Percentiles rank a stretch among this genome's conserved stretches.
These are phyloP conservation scores for Rhynchophorus ferrugineus DNA, from an alignment of 1,140 invertebrate genomes.

Conservation along the genomic window DNA sequence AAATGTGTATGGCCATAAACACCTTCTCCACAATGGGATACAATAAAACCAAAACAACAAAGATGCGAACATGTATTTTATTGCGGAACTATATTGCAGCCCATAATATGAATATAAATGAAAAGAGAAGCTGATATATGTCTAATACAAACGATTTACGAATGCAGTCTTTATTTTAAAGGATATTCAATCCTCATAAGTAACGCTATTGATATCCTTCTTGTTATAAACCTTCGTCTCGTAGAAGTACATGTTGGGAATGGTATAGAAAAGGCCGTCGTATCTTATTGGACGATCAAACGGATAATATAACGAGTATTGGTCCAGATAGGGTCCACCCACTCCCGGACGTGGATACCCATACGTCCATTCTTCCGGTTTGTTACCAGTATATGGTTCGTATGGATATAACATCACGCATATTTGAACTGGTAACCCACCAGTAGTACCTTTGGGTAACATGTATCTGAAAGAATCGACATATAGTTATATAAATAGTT, in stretches of 20 bases:
- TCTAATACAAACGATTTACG: too few species aligned
- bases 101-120: too few species aligned
- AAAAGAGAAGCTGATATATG: too few species aligned
- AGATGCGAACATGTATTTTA: too few species aligned
- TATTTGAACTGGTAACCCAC: constrained; percentile 56
- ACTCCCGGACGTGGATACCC: constrained; percentile 40
- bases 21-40: too few species aligned
- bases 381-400: constrained; percentile 28
- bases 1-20: too few species aligned
- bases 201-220: constrained; percentile 34
- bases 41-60: too few species aligned
- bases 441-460: constrained; percentile 57
- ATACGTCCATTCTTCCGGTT: constrained; percentile 20
- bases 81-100: too few species aligned
- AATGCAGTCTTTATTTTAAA: neutral
- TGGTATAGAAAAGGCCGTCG: constrained; percentile 37
- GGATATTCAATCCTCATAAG: neutral
- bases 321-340: constrained; percentile 32
- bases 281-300: constrained; percentile 41
- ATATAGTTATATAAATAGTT: neutral
- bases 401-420: constrained; percentile 55
- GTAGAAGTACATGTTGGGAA: constrained; percentile 42
- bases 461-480: constrained; percentile 35
- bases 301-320: constrained; percentile 40
- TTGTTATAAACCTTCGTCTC: constrained; percentile 46